Base-by-base conservation (phyloP, 2,797 vertebrate genomes). In the Forpus xanthops region DNA sequence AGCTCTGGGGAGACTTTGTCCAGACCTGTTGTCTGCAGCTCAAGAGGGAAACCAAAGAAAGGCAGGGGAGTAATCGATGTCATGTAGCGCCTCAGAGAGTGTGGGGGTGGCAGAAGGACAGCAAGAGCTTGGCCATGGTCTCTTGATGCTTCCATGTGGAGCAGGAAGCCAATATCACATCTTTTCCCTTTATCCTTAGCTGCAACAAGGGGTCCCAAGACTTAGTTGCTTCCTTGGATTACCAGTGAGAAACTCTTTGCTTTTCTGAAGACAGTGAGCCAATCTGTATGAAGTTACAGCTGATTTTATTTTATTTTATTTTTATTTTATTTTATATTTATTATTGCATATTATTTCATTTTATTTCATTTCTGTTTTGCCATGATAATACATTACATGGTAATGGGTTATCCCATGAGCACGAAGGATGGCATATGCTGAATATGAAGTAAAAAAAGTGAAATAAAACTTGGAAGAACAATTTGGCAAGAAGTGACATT, bases 331-430 rank as follows among this genome's bases (percentile, higher is more conserved):
- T 81, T 60, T 68, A 27, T n/a, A n/a, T 23, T 33, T 23, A 14
- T 47, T 12, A 27, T n/a, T 49, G 15, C 25, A 53, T 49, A 21
- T 55, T 1, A 7, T 55, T 18, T 60, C 23, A n/a, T 45, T 47
- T 41, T 56, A 55, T 9, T 44, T 44, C 7, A 16, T 35, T 58
- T 56, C 33, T 56, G 55, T 78, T 77, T 73, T 77, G 6, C 45
- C 2, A 0, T 55, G n/a, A 3, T 41, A 44, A 9, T 35, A 14
- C 6, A 1, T 67, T 39, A 24, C 9, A 17, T 0, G 0, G 11
- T 42, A 53, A 9, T 12, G 28, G n/a, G 19, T 81, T 52, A 44
- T 49, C 44, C 50, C 72, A 65, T 9, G 56, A 45, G 8, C 25
- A 20, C 31, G 20, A 11, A 0, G 0, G 45, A 9, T 33, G 12